Conservation (phyloP, 2,113 vertebrate species). For the Chaetops frenatus region DNA sequence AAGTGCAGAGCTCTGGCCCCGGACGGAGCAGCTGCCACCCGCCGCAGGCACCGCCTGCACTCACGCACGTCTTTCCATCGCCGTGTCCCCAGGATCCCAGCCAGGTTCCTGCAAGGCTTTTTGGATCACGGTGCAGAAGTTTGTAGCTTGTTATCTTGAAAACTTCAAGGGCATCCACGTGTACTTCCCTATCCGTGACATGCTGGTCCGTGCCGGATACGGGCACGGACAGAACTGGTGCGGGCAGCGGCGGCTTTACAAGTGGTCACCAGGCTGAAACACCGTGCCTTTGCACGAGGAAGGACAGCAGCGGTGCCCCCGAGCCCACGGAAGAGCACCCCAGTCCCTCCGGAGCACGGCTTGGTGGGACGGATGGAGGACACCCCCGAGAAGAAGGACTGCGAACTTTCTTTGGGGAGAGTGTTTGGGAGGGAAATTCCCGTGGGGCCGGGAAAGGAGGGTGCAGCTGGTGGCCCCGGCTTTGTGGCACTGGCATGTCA, state of each 20-base stretch:
- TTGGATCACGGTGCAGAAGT: background rate
- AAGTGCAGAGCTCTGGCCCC: background rate
- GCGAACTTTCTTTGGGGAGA: background rate
- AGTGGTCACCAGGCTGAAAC: background rate
- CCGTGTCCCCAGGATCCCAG: background rate
- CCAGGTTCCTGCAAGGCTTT: background rate
- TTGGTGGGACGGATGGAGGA: background rate
- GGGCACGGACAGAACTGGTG: background rate
- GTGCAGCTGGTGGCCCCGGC: constrained; percentile 1
- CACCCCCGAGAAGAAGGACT: background rate
- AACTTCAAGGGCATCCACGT: background rate
- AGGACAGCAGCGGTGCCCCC: background rate
- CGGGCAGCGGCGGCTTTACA: rapidly evolving
- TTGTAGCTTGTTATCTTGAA: background rate
- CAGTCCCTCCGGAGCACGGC: rapidly evolving
- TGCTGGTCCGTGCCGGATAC: background rate
- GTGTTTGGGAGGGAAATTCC: background rate
- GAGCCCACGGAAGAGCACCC: background rate
- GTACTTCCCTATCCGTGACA: background rate
- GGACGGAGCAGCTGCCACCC: rapidly evolving
- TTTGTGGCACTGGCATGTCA: constrained; percentile 35
- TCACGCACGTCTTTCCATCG: rapidly evolving
- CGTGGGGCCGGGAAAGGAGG: background rate
- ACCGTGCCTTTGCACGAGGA: background rate
- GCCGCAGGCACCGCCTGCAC: rapidly evolving